Percentiles rank a stretch among this genome's conserved stretches.
Evolutionary conservation across 2,797 vertebrate species (phyloP).

Genomic region (Acomys russatus): DNA sequence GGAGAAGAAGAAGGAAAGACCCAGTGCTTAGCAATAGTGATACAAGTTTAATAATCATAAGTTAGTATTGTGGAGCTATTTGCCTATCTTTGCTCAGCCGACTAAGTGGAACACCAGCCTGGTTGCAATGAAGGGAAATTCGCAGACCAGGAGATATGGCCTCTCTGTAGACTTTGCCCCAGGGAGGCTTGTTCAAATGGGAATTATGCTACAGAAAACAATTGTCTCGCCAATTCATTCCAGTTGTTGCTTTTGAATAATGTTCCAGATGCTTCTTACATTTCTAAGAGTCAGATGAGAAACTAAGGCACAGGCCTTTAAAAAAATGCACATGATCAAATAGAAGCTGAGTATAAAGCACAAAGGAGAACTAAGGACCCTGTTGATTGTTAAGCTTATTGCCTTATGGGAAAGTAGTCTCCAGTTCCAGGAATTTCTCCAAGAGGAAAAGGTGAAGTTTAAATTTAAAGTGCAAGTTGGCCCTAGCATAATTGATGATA

Average conservation of each 20-base stretch:
- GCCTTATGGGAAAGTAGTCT: not conserved
- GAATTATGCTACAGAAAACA: not conserved
- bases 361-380: not conserved
- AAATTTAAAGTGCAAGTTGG: not conserved
- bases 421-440: not conserved
- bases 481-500: not conserved
- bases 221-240: not conserved
- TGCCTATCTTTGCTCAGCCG: not conserved
- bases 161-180: not conserved
- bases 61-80: constrained; percentile 9
- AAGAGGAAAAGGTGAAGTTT: constrained; percentile 16
- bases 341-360: not conserved
- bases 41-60: not conserved
- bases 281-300: constrained; percentile 50
- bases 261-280: not conserved
- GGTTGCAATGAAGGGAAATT: not conserved
- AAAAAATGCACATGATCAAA: not conserved
- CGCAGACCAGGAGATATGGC: not conserved
- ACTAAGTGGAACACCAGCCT: not conserved
- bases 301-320: not conserved
- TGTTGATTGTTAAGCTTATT: not conserved
- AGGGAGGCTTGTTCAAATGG: not conserved
- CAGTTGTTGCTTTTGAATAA: constrained; percentile 49
- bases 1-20: not conserved
- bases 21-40: not conserved